Percentiles rank a stretch among this genome's conserved stretches.
Evolutionary conservation across 2,113 vertebrate species (phyloP).

Genomic region (Bambusicola thoracicus): DNA sequence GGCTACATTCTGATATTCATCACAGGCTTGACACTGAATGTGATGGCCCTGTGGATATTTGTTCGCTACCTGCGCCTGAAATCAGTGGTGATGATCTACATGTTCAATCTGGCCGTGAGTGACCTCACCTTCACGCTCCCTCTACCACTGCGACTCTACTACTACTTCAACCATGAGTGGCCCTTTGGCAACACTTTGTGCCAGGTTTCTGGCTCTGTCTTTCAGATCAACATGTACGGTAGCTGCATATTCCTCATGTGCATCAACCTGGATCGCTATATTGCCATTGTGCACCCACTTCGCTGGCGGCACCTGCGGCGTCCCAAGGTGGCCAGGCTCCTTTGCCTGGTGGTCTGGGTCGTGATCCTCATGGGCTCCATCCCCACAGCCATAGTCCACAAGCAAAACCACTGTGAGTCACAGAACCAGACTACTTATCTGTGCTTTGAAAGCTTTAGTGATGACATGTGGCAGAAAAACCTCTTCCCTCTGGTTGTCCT

Average conservation of each 20-base stretch:
- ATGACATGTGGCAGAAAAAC: slow-evolving; percentile 70
- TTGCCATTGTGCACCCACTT: slow-evolving; percentile 81
- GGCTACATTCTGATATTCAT: slow-evolving; percentile 76
- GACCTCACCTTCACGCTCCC: slow-evolving; percentile 84
- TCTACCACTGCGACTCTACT: slow-evolving; percentile 81
- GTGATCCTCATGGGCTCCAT: slow-evolving; percentile 77
- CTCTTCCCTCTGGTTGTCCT: slow-evolving; percentile 78
- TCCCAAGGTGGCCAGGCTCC: slow-evolving; percentile 73
- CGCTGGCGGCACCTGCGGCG: slow-evolving; percentile 79
- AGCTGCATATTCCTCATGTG: slow-evolving; percentile 87
- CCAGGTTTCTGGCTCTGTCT: slow-evolving; percentile 81
- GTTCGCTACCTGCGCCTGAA: slow-evolving; percentile 73
- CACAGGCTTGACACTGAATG: slow-evolving; percentile 73
- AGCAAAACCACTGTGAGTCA: slow-evolving; percentile 60
- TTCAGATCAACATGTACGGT: slow-evolving; percentile 88
- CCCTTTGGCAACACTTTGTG: slow-evolving; percentile 78
- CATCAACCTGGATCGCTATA: slow-evolving; percentile 84
- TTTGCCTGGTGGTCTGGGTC: slow-evolving; percentile 78
- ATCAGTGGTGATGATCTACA: slow-evolving; percentile 83
- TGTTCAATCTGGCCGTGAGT: slow-evolving; percentile 83
- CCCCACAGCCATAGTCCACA: slow-evolving; percentile 74
- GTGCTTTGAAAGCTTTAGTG: slow-evolving; percentile 82
- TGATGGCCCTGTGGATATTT: slow-evolving; percentile 79
- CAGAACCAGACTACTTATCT: background rate
- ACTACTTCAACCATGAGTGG: slow-evolving; percentile 80